Base-by-base conservation (phyloP, 2,888 invertebrate species). In the Brachypalpus laphriformis region DNA sequence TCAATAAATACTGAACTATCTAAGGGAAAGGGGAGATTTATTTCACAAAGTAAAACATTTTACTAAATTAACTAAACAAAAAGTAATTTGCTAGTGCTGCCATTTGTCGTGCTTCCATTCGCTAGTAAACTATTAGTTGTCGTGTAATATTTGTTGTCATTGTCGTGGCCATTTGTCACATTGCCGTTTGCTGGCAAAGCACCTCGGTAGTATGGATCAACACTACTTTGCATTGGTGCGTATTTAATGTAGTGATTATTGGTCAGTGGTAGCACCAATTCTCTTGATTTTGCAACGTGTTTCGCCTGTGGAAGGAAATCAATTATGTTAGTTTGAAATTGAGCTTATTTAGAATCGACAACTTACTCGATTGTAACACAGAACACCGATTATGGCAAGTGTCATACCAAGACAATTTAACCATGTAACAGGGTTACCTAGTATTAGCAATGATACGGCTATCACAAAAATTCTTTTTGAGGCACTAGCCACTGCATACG, bases 401-500 rank as follows among this genome's bases (percentile, higher is more conserved):
- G 96, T 93, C 98, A 99, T 99, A 85, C 98, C 99, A 65, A 96
- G 93, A 87, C 98, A 93, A 92, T 98, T 99, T 63, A 95, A 92
- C 88, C 94, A 93, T 45, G 98, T 96, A 42, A 99, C 98, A 3
- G 98, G 98, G 93, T 99, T 99, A 70, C 96, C 96, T 88, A 99
- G 93, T 89, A 97, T 93, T 87, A 98, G 92, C 87, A 99, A 93
- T 56, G 98, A 98, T 34, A 97, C 95, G 9, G 94, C 95, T 90
- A 99, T 98, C 72, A 99, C 97, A 88, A 95, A 96, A 88, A 98
- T 97, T 88, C 98, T 94, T 93, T 99, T 99, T 68, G 98, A 97
- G 25, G 98, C 97, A 92, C 97, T 98, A 66, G 98, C 98, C 74
- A 99, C 98, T 0, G 98, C 98, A 92, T 99, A 99, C 0, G 98